Base-by-base conservation (phyloP, 2,888 invertebrate species). In the Eilema griseolum region DNA sequence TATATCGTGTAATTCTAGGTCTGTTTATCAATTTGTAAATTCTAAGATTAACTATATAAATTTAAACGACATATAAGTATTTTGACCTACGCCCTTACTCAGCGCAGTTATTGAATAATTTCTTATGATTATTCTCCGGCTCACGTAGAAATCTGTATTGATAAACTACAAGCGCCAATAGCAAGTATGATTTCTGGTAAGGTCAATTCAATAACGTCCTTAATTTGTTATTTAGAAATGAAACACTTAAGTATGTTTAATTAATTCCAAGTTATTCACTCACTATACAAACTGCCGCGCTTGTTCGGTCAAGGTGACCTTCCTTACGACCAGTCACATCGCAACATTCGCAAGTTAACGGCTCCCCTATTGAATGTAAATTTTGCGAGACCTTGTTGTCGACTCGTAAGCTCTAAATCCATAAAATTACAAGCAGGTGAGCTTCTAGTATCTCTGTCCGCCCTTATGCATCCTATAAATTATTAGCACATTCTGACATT, bases 241-340 rank as follows among this genome's bases (percentile, higher is more conserved):
- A 72, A 76, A 61, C 61, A 73, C 79, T 76, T 68, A 73, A 76
- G 75, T 66, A 77, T 71, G 59, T 69, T 79, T 80, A 82, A 80
- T 81, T 71, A 76, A 83, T 81, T 80, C 75, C 72, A 79, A 81
- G 75, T 86, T 85, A 81, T 85, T 85, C 77, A 81, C 81, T 77
- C 80, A 84, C 83, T 81, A 88, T 82, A 88, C 85, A 87, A 87
- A 86, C 81, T 79, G 80, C 85, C 84, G 79, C 80, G 88, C 83
- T 85, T 74, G 86, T 86, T 87, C 90, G 90, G 90, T 90, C 93
- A 94, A 94, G 93, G 93, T 94, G 93, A 93, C 94, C 93, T 92
- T 91, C 90, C 85, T 85, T 81, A 82, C 84, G 83, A 87, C 83
- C 88, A 86, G 88, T 89, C 90, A 89, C 90, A 90, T 88, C 86